phyloP scores from a whole-genome alignment of 1,140 invertebrate genomes.

The Drosophila paulistorum region DNA sequence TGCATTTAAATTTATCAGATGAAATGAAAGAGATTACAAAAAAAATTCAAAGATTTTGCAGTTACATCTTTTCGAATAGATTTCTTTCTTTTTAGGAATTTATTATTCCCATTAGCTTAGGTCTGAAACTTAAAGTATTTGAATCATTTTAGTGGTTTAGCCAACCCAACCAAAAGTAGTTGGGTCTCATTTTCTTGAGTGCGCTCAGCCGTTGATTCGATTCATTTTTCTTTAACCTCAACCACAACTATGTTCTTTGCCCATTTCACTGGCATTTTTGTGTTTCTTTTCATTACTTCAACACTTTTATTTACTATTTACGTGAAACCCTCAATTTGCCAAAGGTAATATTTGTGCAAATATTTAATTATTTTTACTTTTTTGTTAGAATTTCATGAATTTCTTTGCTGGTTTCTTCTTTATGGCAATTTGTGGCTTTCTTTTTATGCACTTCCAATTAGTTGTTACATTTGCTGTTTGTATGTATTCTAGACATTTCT shows the following conservation, averaged over 20 bases:
- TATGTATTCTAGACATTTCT: not conserved
- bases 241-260: too few species aligned
- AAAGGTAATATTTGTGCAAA: not conserved
- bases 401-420: not conserved
- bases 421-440: not conserved
- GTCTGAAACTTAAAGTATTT: not conserved
- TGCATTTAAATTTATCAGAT: conserved; percentile 1
- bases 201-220: too few species aligned
- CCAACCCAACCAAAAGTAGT: too few species aligned
- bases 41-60: not conserved
- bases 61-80: not conserved
- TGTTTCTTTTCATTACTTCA: not conserved
- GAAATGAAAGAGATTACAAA: not conserved
- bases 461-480: not conserved
- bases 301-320: not conserved
- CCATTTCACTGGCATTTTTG: not conserved
- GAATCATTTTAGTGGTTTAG: too few species aligned
- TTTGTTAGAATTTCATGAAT: not conserved
- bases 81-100: too few species aligned
- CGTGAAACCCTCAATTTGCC: not conserved
- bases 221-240: too few species aligned
- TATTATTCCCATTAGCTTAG: too few species aligned
- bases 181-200: too few species aligned
- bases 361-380: not conserved
- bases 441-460: not conserved